These are phyloP conservation scores for Aptenodytes patagonicus DNA, from an alignment of 2,113 vertebrate genomes.

Conservation along the genomic window DNA sequence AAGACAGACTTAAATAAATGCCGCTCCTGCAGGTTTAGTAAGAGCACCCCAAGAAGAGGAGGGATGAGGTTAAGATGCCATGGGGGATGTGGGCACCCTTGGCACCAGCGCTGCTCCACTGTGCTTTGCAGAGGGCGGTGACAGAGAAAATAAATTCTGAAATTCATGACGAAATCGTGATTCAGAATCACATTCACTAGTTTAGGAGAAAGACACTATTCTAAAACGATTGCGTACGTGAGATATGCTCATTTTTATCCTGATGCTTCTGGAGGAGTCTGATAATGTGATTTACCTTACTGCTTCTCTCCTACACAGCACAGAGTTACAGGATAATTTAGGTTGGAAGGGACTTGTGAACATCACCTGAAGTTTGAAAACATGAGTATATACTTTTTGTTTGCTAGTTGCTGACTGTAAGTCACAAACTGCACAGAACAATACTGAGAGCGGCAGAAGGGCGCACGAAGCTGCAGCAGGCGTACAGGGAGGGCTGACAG, in stretches of 20 bases:
- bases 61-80: neutral
- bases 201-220: neutral
- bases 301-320: neutral
- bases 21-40: neutral
- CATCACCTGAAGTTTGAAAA: neutral
- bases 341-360: neutral
- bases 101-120: neutral
- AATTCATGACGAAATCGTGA: neutral
- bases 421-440: neutral
- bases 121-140: neutral
- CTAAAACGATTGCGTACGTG: rapidly evolving
- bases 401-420: neutral
- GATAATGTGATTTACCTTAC: neutral
- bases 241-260: neutral
- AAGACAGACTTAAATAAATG: neutral
- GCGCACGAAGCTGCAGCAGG: no score
- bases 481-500: no score
- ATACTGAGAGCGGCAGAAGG: neutral
- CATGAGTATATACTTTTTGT: no score
- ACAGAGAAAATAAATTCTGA: neutral
- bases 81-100: neutral
- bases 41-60: neutral
- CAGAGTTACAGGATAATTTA: neutral
- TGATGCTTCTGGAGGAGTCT: neutral
- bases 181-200: neutral